A percentile compares a stretch with the other conserved stretches of the same genome.
Evolutionary conservation across 2,113 vertebrate genomes (phyloP).

Genomic region (Hypomesus transpacificus): DNA sequence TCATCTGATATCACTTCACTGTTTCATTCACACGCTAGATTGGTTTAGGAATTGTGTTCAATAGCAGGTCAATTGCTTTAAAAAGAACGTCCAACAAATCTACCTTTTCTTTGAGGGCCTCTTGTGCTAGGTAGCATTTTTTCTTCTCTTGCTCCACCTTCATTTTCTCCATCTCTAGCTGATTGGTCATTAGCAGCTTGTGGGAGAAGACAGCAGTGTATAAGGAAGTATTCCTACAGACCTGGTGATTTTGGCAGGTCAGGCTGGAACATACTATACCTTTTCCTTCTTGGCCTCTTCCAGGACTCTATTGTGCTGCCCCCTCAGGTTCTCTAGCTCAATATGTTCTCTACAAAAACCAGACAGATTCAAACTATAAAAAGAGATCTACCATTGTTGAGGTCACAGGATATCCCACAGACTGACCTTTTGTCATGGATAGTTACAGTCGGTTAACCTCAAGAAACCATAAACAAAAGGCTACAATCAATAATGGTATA

Average conservation of each 20-base stretch:
- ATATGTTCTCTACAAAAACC: slow-evolving; percentile 76
- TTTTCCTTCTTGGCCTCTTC: slow-evolving; percentile 94
- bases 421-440: no score
- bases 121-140: slow-evolving; percentile 87
- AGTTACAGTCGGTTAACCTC: neutral
- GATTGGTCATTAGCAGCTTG: slow-evolving; percentile 83
- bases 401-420: no score
- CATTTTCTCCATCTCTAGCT: slow-evolving; percentile 98
- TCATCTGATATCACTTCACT: neutral
- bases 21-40: neutral
- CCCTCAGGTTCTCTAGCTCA: slow-evolving; percentile 88
- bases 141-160: slow-evolving; percentile 98
- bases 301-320: slow-evolving; percentile 79
- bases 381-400: no score
- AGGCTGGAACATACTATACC: slow-evolving; percentile 66
- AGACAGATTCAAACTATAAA: slow-evolving; percentile 4
- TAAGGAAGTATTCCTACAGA: neutral
- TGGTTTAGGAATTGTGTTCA: neutral
- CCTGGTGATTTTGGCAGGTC: neutral
- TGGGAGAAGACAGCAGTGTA: neutral
- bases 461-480: neutral
- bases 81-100: neutral
- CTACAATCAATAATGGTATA: neutral
- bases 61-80: neutral
- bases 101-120: slow-evolving; percentile 94